Conservation (phyloP, 2,797 vertebrate genomes). For the Alcedo quadribrachys region DNA sequence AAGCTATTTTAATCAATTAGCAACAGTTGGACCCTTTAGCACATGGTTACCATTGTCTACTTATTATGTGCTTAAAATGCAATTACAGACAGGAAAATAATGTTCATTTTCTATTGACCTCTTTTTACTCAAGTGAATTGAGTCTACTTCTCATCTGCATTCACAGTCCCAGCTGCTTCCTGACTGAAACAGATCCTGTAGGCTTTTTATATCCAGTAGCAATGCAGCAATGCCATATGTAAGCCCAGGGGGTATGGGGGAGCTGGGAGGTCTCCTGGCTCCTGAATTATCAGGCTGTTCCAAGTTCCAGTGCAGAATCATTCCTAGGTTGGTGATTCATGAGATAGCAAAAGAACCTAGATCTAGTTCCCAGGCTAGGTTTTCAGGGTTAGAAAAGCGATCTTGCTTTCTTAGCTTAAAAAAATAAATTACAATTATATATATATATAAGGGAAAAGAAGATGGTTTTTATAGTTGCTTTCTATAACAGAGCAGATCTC, state of each 20-base stretch:
- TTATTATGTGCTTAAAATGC: conserved; percentile 41
- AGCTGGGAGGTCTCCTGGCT: conserved; percentile 31
- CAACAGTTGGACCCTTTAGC: conserved; percentile 27
- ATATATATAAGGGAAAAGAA: background rate
- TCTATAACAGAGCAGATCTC: background rate
- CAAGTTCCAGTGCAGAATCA: conserved; percentile 5
- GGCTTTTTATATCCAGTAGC: conserved; percentile 47
- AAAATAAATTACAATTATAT: background rate
- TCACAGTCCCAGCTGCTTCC: conserved; percentile 46
- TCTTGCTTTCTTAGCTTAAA: background rate
- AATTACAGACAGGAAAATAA: conserved; percentile 46
- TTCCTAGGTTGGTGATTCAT: conserved; percentile 1
- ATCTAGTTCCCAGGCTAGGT: background rate
- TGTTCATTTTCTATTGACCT: conserved; percentile 7
- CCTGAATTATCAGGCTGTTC: background rate
- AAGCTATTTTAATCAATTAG: conserved; percentile 51
- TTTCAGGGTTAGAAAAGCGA: background rate
- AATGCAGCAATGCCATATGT: conserved; percentile 17
- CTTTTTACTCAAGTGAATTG: conserved; percentile 20
- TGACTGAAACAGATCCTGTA: conserved; percentile 32
- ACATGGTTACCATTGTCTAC: background rate
- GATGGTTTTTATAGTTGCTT: background rate
- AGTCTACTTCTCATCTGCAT: conserved; percentile 49
- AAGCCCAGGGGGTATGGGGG: conserved; percentile 13
- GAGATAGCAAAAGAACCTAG: background rate